Base-by-base conservation (phyloP, 2,888 invertebrate genomes). In the Eupithecia inturbata region DNA sequence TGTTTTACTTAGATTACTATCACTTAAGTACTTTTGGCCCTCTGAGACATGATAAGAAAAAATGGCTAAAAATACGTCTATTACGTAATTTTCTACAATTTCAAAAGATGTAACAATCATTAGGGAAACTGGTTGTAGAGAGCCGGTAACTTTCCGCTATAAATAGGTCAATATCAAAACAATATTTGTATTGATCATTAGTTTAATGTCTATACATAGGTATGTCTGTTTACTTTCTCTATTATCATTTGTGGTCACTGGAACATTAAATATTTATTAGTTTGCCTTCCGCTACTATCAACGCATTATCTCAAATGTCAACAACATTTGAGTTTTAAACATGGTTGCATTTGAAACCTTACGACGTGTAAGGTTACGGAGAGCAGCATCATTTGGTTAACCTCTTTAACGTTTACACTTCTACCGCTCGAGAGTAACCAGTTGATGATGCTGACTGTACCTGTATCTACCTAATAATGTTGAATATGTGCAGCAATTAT, bases 151-250 rank as follows among this genome's bases (percentile, higher is more conserved):
- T 84, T 81, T 76, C 83, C 80, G 75, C 81, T 81, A 80, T 85
- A 90, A 88, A 86, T 84, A 84, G 91, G 92, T 92, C 91, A 92
- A 89, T 91, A 91, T 87, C 89, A 89, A 88, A 92, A 90, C 89
- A 91, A 89, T 85, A 86, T 88, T 86, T 63, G 63, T 63, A 33
- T 19, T 53, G 22, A 85, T 82, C 87, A 84, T 89, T 87, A 89
- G 87, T 91, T 89, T 86, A 82, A 87, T 60, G 28, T 28, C 28
- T 45, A n/a, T 62, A 33, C 16, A 7, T 31, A 62, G 9, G 9
- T 31, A 81, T 82, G 83, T 82, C 81, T 89, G 88, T 94, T 92
- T 92, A 91, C 91, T 92, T 93, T 92, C 92, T 87, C 89, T 83
- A 87, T 89, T 93, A 93, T 91, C 92, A 77, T 80, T 91, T 91